A percentile compares a stretch with the other conserved stretches of the same genome.
These are phyloP conservation scores for Halocaridina rubra DNA, from an alignment of 2,888 invertebrate genomes.

Conservation along the genomic window DNA sequence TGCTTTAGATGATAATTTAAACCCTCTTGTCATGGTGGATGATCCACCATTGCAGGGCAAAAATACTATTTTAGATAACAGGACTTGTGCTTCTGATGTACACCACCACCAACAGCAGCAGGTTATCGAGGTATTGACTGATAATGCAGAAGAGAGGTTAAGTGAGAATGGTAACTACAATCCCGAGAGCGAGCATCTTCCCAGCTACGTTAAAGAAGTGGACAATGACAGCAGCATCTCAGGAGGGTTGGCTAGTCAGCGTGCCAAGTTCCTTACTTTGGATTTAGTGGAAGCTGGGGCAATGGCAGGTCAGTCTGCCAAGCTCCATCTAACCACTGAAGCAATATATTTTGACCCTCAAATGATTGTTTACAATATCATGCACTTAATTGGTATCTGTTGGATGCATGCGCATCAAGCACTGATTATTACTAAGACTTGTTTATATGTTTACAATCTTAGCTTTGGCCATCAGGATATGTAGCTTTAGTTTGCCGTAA, in stretches of 20 bases:
- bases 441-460: too few relatives aligned
- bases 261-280: constrained; percentile 61
- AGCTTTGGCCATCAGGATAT: too few relatives aligned
- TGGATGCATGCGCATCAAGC: constrained; percentile 2
- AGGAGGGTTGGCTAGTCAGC: constrained; percentile 45
- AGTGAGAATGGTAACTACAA: constrained; percentile 49
- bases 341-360: too few relatives aligned
- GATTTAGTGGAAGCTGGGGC: constrained; percentile 59
- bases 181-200: neutral
- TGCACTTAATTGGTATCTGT: constrained; percentile 14
- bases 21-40: constrained; percentile 39
- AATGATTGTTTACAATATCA: neutral
- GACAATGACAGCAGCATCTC: constrained; percentile 9
- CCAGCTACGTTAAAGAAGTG: neutral
- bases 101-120: neutral
- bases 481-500: too few relatives aligned
- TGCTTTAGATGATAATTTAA: constrained; percentile 35
- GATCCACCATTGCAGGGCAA: neutral
- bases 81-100: constrained; percentile 4
- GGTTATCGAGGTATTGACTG: neutral
- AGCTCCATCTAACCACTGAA: constrained; percentile 15
- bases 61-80: constrained; percentile 13
- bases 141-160: constrained; percentile 15
- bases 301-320: constrained; percentile 59
- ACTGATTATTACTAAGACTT: too few relatives aligned